A percentile compares a stretch with the other conserved stretches of the same genome.
Conservation (phyloP, 2,797 vertebrate genomes). For the Molossus molossus region DNA sequence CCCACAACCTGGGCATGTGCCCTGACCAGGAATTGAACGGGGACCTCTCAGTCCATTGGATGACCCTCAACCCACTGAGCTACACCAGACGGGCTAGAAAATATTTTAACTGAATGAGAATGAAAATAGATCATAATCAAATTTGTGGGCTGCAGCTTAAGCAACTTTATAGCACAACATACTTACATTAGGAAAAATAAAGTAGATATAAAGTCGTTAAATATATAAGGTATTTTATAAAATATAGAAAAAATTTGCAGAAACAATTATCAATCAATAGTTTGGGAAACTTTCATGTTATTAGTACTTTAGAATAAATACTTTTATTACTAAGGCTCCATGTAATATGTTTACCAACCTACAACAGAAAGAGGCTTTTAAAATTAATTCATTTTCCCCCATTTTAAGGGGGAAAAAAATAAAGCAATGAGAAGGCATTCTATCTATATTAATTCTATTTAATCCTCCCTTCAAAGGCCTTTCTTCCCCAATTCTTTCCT, state of each 20-base stretch:
- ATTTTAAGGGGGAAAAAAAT: slow-evolving; percentile 46
- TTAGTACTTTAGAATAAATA: slow-evolving; percentile 4
- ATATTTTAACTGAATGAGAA: slow-evolving; percentile 9
- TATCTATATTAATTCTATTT: slow-evolving; percentile 31
- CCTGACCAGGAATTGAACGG: not conserved
- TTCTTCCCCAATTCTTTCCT: not conserved
- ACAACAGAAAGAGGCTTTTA: not conserved
- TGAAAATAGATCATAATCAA: slow-evolving; percentile 9
- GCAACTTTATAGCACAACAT: not conserved
- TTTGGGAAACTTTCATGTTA: not conserved
- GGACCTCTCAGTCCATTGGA: not conserved
- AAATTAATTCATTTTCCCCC: not conserved
- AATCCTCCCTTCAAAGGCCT: slow-evolving; percentile 24
- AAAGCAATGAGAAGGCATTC: slow-evolving; percentile 30
- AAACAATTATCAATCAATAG: slow-evolving; percentile 17
- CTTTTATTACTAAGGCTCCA: slow-evolving; percentile 9
- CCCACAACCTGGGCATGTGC: not conserved
- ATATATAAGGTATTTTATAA: not conserved
- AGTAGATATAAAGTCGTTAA: slow-evolving; percentile 19
- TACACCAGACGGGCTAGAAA: too few species aligned
- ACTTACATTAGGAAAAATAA: slow-evolving; percentile 38
- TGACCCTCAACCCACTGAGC: not conserved
- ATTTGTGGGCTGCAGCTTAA: not conserved
- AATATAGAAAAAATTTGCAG: not conserved
- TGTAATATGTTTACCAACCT: not conserved